A percentile compares a stretch with the other conserved stretches of the same genome.
Conservation (phyloP, 2,888 invertebrate genomes). For the Syritta pipiens region DNA sequence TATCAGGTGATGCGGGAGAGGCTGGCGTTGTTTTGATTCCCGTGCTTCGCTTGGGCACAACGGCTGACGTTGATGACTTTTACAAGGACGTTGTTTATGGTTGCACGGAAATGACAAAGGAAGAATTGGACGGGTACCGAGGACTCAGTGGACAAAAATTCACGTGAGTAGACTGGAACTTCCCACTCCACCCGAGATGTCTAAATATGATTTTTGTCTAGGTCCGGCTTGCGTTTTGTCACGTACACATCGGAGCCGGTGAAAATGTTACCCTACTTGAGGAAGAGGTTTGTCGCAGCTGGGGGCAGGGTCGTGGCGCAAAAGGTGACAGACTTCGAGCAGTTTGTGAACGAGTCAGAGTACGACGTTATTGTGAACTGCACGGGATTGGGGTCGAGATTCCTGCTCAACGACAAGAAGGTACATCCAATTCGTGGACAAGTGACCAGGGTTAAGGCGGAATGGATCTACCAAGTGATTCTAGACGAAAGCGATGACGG, state of each 20-base stretch:
- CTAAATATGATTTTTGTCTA: constrained; percentile 73
- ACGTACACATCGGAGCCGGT: constrained; percentile 85
- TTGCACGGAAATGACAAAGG: constrained; percentile 73
- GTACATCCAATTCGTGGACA: constrained; percentile 88
- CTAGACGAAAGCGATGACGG: constrained; percentile 82
- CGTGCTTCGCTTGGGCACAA: constrained; percentile 77
- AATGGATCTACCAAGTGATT: constrained; percentile 83
- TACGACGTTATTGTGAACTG: constrained; percentile 90
- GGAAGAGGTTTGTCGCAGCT: constrained; percentile 81
- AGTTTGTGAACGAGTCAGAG: constrained; percentile 76
- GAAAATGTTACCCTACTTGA: constrained; percentile 84
- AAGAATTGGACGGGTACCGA: constrained; percentile 77
- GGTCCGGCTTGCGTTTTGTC: constrained; percentile 83
- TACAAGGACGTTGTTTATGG: constrained; percentile 81
- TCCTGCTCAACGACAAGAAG: constrained; percentile 82
- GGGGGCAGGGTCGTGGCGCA: constrained; percentile 82
- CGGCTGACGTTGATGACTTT: constrained; percentile 73
- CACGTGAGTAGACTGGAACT: constrained; percentile 75
- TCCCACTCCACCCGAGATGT: background rate
- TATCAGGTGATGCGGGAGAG: constrained; percentile 80
- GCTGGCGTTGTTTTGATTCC: constrained; percentile 80
- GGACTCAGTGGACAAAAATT: constrained; percentile 77
- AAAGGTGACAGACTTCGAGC: constrained; percentile 81
- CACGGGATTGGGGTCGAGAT: constrained; percentile 83
- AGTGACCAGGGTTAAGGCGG: constrained; percentile 84